Base-by-base conservation (phyloP, 2,888 invertebrate genomes). In the Imbricaverruca yamaguchii region DNA sequence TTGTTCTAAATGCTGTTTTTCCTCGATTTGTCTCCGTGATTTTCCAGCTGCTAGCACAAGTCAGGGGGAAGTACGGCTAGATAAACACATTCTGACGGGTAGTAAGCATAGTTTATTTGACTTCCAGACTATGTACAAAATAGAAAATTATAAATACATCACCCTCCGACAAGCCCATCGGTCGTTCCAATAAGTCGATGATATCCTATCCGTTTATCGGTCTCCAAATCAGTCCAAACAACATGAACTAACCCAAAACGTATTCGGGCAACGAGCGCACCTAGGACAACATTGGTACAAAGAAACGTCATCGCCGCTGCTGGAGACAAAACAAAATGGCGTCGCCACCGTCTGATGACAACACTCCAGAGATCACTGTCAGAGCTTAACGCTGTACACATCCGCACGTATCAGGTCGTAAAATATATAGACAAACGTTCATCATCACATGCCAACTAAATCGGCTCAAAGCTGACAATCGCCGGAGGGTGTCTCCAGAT, bases 111-210 rank as follows among this genome's bases (percentile, higher is more conserved):
- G 7, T 74, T 74, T 74, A 74, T 74, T 74, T 53, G 67, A 67
- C 39, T 39, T 67, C 25, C 74, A 74, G 39, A 13, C 53, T 74
- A 74, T 74, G 74, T 74, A 74, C 74, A 74, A 74, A 74, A 74
- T 74, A 74, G 39, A 74, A 67, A 74, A 74, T 74, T 74, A 74
- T 74, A 74, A 74, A 74, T 74, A 53, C 74, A 21, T 67, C 67
- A 25, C 13, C 67, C 10, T 25, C 13, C 25, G 25, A n/a, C 12
- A 67, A 67, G 25, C 67, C 67, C 13, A 7, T 23, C 67, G 67
- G 13, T 25, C 12, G 25, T n/a, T 13, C 25, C 13, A 18, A 25
- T 9, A 23, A n/a, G 25, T 25, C 67, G 67, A 67, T 13, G 39
- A 39, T 39, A 11, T 12, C 11, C 0, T 12, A 25, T 23, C 25